These are phyloP conservation scores for Cylas formicarius DNA, from an alignment of 1,140 invertebrate species.

Conservation along the genomic window DNA sequence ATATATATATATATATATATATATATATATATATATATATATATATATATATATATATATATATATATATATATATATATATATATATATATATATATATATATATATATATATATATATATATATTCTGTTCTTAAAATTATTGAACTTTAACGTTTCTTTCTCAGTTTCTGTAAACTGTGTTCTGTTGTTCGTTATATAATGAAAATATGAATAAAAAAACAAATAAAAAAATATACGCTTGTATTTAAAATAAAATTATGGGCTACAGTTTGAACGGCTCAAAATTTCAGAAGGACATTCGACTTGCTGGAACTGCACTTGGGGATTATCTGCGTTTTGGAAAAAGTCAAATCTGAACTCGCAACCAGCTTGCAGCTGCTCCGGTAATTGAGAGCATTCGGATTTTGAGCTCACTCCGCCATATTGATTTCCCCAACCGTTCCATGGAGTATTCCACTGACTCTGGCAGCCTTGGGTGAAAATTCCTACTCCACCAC, in stretches of 20 bases:
- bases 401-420: slow-evolving; percentile 15
- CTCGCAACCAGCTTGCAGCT: slow-evolving; percentile 17
- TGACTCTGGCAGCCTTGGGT: slow-evolving; percentile 14
- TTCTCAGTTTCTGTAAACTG: too few species aligned
- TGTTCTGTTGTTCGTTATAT: too few species aligned
- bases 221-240: neutral
- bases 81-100: too few species aligned
- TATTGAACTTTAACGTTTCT: too few species aligned
- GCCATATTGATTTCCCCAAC: slow-evolving; percentile 20
- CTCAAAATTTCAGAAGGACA: slow-evolving; percentile 17
- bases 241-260: slow-evolving; percentile 8
- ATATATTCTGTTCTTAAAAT: too few species aligned
- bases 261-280: slow-evolving; percentile 7
- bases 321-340: slow-evolving; percentile 18
- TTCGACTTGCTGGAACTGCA: slow-evolving; percentile 16
- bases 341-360: slow-evolving; percentile 20
- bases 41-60: too few species aligned
- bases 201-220: too few species aligned
- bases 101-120: too few species aligned
- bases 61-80: too few species aligned
- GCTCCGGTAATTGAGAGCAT: slow-evolving; percentile 14
- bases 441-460: slow-evolving; percentile 10
- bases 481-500: slow-evolving; percentile 12
- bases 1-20: slow-evolving; percentile 12
- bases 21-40: neutral